Percentiles rank a stretch among this genome's conserved stretches.
Evolutionary conservation across 2,888 invertebrate genomes (phyloP).

Genomic region (Trachelus stipa): DNA sequence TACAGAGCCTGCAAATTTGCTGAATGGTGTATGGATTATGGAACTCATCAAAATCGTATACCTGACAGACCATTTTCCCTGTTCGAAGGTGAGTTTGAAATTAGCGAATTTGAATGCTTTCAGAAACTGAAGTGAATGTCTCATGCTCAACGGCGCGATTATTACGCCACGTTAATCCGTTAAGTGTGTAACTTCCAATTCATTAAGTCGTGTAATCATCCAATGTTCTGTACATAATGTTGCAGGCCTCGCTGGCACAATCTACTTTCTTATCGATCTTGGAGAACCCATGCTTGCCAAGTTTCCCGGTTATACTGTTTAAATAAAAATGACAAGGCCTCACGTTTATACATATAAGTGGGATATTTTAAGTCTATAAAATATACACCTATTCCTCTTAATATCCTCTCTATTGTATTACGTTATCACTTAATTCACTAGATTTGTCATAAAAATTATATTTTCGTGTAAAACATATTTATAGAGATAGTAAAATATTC

Average conservation of each 20-base stretch:
- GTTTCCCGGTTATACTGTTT: slow-evolving; percentile 80
- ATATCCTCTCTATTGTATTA: not conserved
- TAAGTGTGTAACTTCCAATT: slow-evolving; percentile 10
- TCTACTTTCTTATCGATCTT: slow-evolving; percentile 81
- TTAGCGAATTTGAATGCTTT: not conserved
- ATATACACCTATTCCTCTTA: not conserved
- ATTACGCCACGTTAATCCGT: slow-evolving; percentile 3
- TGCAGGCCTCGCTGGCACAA: slow-evolving; percentile 77
- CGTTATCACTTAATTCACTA: not conserved
- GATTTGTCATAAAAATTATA: not conserved
- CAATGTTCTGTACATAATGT: slow-evolving; percentile 19
- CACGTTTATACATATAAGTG: not conserved
- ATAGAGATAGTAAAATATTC: not conserved
- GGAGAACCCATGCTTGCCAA: slow-evolving; percentile 74
- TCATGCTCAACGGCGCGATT: not conserved
- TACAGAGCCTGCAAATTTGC: slow-evolving; percentile 84
- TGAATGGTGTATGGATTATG: slow-evolving; percentile 83
- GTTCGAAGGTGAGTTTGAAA: slow-evolving; percentile 76
- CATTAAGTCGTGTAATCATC: not conserved
- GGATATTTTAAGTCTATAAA: not conserved
- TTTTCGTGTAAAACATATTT: too few species aligned
- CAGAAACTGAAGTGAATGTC: not conserved
- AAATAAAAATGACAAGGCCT: slow-evolving; percentile 31
- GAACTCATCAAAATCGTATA: slow-evolving; percentile 70
- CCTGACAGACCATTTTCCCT: slow-evolving; percentile 87